Evolutionary conservation across 2,888 invertebrate species (phyloP).

Genomic region (Lepidochitona cinerea): DNA sequence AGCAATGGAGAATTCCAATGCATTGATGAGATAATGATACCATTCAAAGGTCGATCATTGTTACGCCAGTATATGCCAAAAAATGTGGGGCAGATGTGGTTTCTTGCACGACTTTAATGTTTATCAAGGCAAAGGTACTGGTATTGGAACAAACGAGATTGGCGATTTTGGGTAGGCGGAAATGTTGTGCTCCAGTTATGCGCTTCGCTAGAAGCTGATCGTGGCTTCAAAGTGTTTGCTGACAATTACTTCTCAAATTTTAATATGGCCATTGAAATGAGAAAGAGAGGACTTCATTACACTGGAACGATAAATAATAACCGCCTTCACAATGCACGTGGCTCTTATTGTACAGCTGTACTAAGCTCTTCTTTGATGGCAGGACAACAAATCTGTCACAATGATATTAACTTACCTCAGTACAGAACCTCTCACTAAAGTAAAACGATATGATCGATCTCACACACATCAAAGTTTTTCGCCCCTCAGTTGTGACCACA

Average conservation of each 20-base stretch:
- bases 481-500: not conserved
- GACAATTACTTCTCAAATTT: conserved; percentile 8
- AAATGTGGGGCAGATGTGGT: not conserved
- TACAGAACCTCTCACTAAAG: not conserved
- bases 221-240: not conserved
- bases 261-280: not conserved
- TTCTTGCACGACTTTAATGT: conserved; percentile 6
- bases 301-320: conserved; percentile 6
- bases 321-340: not conserved
- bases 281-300: not conserved
- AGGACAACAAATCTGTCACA: conserved; percentile 15
- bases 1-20: not conserved
- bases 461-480: not conserved
- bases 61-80: not conserved
- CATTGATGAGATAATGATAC: conserved; percentile 5
- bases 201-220: not conserved
- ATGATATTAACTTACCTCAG: not conserved
- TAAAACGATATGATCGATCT: not conserved
- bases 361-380: not conserved
- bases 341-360: not conserved
- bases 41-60: conserved; percentile 1
- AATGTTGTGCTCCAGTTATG: conserved; percentile 3
- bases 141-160: not conserved
- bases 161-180: not conserved
- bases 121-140: conserved; percentile 8